A percentile compares a stretch with the other conserved stretches of the same genome.
Evolutionary conservation across 1,140 invertebrate species (phyloP).

Genomic region (Halesus radiatus): DNA sequence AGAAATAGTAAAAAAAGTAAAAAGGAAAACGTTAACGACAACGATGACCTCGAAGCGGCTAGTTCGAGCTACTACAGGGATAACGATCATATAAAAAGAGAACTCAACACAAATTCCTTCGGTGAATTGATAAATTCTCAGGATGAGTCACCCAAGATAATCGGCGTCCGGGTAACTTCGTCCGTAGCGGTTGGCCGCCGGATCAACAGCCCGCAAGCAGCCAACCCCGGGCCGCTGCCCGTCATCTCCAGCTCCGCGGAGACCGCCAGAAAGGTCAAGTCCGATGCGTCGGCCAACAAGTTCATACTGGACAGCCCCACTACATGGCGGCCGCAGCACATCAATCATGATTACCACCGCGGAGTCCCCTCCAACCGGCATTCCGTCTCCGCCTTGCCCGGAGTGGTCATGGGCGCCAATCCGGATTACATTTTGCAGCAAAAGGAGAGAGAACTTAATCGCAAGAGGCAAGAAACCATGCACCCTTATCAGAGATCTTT

Average conservation of each 20-base stretch:
- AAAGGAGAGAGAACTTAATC: slow-evolving; percentile 51
- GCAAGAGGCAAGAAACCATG: slow-evolving; percentile 44
- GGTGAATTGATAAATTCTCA: slow-evolving; percentile 45
- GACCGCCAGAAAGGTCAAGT: slow-evolving; percentile 48
- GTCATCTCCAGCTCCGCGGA: slow-evolving; percentile 37
- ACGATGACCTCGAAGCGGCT: slow-evolving; percentile 44
- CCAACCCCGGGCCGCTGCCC: slow-evolving; percentile 15
- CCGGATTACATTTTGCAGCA: slow-evolving; percentile 55
- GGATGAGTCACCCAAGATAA: slow-evolving; percentile 63
- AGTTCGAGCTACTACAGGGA: slow-evolving; percentile 55
- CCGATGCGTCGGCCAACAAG: slow-evolving; percentile 28
- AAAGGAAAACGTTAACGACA: slow-evolving; percentile 32
- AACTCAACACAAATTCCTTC: slow-evolving; percentile 33
- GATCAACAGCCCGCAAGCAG: slow-evolving; percentile 43
- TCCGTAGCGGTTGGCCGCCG: slow-evolving; percentile 66
- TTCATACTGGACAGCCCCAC: slow-evolving; percentile 47
- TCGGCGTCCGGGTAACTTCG: slow-evolving; percentile 69
- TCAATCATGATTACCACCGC: slow-evolving; percentile 49
- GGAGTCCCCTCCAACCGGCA: slow-evolving; percentile 54
- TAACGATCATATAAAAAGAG: slow-evolving; percentile 50
- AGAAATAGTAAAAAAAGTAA: background rate
- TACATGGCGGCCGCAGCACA: slow-evolving; percentile 51
- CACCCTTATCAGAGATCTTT: slow-evolving; percentile 54
- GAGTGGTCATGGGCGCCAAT: slow-evolving; percentile 48
- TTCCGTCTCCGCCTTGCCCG: slow-evolving; percentile 48